A percentile compares a stretch with the other conserved stretches of the same genome.
phyloP scores from a whole-genome alignment of 2,888 invertebrate genomes.

The Pristionchus maxplancki region DNA sequence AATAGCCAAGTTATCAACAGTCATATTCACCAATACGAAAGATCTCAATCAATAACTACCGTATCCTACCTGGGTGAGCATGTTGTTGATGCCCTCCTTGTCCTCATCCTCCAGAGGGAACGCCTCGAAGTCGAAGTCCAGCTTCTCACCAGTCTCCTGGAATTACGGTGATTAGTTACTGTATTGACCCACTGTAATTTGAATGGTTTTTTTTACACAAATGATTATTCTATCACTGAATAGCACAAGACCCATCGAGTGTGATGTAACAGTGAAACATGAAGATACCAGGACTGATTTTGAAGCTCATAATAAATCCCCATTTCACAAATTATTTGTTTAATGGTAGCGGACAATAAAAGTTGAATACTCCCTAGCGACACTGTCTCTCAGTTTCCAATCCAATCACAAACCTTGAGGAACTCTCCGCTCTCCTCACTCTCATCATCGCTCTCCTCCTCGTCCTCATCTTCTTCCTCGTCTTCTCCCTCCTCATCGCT shows the following conservation, averaged over 20 bases:
- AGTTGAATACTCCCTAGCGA: no score
- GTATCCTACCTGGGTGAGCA: conserved; percentile 67
- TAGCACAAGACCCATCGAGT: neutral
- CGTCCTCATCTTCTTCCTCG: conserved; percentile 49
- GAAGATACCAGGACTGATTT: no score
- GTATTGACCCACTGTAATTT: neutral
- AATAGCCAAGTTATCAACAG: no score
- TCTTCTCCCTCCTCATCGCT: conserved; percentile 54
- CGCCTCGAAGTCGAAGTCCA: conserved; percentile 72
- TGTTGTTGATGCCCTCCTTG: conserved; percentile 67
- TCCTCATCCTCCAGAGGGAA: conserved; percentile 70
- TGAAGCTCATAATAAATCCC: no score
- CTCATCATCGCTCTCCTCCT: conserved; percentile 54
- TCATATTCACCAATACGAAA: no score
- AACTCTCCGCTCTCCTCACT: conserved; percentile 55
- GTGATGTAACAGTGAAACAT: neutral
- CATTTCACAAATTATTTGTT: no score
- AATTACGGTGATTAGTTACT: neutral
- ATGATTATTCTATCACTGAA: neutral
- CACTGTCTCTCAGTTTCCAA: no score
- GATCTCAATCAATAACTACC: neutral
- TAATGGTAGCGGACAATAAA: no score
- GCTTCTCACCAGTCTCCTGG: conserved; percentile 55
- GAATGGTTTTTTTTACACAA: neutral
- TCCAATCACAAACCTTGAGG: neutral